phyloP scores from a whole-genome alignment of 2,888 invertebrate genomes.

The Cataglyphis rosenhaueri region DNA sequence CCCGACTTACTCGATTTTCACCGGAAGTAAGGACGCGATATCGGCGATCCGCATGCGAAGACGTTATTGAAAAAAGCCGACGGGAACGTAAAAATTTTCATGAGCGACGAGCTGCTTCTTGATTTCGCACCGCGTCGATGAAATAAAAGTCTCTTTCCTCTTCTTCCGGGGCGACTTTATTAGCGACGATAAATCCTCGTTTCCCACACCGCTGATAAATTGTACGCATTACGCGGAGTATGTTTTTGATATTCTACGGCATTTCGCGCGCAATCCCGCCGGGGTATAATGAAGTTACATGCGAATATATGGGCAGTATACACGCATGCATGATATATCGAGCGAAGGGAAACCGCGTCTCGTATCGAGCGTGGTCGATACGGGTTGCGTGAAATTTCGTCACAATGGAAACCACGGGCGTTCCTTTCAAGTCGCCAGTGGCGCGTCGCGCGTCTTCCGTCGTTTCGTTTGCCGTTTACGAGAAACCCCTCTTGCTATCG shows the following conservation, averaged over 20 bases:
- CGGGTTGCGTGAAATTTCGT: slow-evolving; percentile 7
- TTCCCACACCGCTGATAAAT: slow-evolving; percentile 24
- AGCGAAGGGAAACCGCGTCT: neutral
- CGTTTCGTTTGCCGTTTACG: neutral
- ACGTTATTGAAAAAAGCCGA: neutral
- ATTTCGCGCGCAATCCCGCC: slow-evolving; percentile 11
- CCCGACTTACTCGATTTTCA: slow-evolving; percentile 17
- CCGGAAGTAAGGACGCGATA: neutral
- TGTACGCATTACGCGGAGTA: slow-evolving; percentile 20
- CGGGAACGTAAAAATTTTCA: slow-evolving; percentile 40
- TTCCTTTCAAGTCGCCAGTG: slow-evolving; percentile 4
- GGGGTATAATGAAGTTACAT: slow-evolving; percentile 37
- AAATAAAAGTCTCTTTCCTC: neutral
- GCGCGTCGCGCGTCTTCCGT: neutral
- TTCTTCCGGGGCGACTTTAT: slow-evolving; percentile 15
- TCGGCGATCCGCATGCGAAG: neutral
- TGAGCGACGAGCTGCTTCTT: neutral
- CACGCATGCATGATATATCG: slow-evolving; percentile 31
- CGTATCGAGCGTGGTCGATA: slow-evolving; percentile 10
- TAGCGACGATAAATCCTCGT: slow-evolving; percentile 35
- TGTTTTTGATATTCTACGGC: slow-evolving; percentile 49
- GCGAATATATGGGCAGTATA: slow-evolving; percentile 22
- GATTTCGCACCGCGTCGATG: neutral
- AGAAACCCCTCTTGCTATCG: neutral
- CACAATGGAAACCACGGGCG: neutral